Evolutionary conservation across 1,140 invertebrate genomes (phyloP).

Genomic region (Stegodyphus mimosarum): DNA sequence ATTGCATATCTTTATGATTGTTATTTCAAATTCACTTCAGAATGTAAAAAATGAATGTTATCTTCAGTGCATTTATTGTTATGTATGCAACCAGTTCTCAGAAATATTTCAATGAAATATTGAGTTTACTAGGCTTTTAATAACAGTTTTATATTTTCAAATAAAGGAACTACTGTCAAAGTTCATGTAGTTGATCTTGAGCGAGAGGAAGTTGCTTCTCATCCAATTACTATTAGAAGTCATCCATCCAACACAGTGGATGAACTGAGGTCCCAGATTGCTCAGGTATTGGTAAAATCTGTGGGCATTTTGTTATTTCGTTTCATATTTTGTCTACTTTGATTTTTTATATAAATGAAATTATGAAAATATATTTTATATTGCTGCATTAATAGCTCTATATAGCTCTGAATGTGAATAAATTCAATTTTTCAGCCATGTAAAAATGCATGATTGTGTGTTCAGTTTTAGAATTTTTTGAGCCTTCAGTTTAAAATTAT

Average conservation of each 20-base stretch:
- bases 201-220: constrained; percentile 74
- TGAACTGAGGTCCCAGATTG: constrained; percentile 73
- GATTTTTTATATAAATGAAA: not conserved
- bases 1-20: too few relatives aligned
- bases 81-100: too few relatives aligned
- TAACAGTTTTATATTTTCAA: too few relatives aligned
- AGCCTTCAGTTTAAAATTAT: not conserved
- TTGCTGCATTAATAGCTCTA: too few relatives aligned
- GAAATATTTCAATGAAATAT: too few relatives aligned
- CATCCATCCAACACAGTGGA: constrained; percentile 73
- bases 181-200: constrained; percentile 75
- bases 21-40: too few relatives aligned
- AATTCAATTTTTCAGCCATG: not conserved
- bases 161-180: constrained; percentile 73
- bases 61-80: too few relatives aligned
- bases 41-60: too few relatives aligned
- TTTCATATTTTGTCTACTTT: not conserved
- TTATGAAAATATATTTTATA: not conserved
- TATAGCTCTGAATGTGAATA: too few relatives aligned
- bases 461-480: not conserved
- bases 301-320: constrained; percentile 66
- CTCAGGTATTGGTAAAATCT: constrained; percentile 65
- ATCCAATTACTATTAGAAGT: constrained; percentile 74
- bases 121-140: too few relatives aligned
- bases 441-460: not conserved